phyloP scores from a whole-genome alignment of 2,888 invertebrate genomes.

The Hypolimnas misippus region DNA sequence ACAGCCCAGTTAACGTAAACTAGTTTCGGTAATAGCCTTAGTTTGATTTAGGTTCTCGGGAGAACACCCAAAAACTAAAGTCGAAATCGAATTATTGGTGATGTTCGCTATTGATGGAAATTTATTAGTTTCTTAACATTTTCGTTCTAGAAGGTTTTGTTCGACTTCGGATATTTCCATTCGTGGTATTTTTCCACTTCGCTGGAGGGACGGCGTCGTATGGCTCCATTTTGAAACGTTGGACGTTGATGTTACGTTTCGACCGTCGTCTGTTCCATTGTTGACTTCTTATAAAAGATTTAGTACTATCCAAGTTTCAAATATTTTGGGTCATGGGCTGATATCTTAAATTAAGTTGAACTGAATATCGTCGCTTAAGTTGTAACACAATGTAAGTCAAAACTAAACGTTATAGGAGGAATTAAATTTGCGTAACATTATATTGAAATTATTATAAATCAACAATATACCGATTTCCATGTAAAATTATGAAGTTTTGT shows the following conservation, averaged over 20 bases:
- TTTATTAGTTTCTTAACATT: conserved; percentile 38
- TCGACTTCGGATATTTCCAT: conserved; percentile 21
- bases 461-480: too few species aligned
- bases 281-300: conserved; percentile 8
- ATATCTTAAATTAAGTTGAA: neutral
- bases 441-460: too few species aligned
- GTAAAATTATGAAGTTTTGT: too few species aligned
- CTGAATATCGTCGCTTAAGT: neutral
- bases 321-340: conserved; percentile 3
- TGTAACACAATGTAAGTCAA: too few species aligned
- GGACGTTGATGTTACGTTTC: neutral
- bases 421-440: too few species aligned
- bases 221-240: conserved; percentile 2
- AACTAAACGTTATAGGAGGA: too few species aligned
- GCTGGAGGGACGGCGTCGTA: conserved; percentile 15
- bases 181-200: conserved; percentile 30
- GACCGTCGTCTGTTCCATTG: conserved; percentile 5
- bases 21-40: conserved; percentile 40
- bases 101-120: conserved; percentile 35
- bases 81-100: conserved; percentile 41
- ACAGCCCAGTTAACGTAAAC: conserved; percentile 36
- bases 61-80: conserved; percentile 38
- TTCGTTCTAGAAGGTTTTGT: conserved; percentile 21
- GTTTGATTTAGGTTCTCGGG: conserved; percentile 38
- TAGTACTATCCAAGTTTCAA: conserved; percentile 1